These are phyloP conservation scores for Drosophila elegans DNA, from an alignment of 1,140 invertebrate genomes.

Conservation along the genomic window DNA sequence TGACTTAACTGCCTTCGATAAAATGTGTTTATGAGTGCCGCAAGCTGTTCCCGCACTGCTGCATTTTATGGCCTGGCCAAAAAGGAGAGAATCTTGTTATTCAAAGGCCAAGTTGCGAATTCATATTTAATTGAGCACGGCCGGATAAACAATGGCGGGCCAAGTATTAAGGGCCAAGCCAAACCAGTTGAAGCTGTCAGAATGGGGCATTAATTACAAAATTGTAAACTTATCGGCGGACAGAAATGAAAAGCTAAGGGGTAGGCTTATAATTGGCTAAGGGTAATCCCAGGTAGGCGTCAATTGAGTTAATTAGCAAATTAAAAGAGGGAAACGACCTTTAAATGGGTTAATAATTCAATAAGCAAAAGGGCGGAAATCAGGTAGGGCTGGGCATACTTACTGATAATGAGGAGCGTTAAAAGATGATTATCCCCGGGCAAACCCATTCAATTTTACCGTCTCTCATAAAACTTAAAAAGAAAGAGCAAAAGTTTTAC, in stretches of 20 bases:
- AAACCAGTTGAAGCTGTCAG: constrained; percentile 49
- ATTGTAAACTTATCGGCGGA: constrained; percentile 43
- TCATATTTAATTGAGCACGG: constrained; percentile 55
- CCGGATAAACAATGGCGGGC: constrained; percentile 19
- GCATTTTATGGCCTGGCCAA: constrained; percentile 53
- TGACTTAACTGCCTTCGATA: constrained; percentile 30
- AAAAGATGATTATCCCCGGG: constrained; percentile 29
- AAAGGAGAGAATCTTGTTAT: constrained; percentile 18
- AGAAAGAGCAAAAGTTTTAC: constrained; percentile 5
- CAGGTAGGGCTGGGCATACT: constrained; percentile 13
- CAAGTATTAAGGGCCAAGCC: constrained; percentile 1
- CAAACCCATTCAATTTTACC: not conserved
- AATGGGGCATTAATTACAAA: constrained; percentile 59
- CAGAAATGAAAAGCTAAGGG: not conserved
- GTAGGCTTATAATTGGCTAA: constrained; percentile 17
- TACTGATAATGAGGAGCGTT: constrained; percentile 15
- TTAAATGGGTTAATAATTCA: constrained; percentile 61
- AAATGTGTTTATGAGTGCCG: constrained; percentile 58
- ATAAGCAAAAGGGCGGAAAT: constrained; percentile 26
- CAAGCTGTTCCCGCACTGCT: constrained; percentile 25
- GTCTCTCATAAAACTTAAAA: not conserved
- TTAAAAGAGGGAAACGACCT: constrained; percentile 29
- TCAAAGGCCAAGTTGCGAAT: constrained; percentile 36
- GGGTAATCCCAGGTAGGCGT: constrained; percentile 21
- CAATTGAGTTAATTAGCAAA: constrained; percentile 59